Conservation (phyloP, 2,888 invertebrate genomes). For the Nymphalis polychloros region DNA sequence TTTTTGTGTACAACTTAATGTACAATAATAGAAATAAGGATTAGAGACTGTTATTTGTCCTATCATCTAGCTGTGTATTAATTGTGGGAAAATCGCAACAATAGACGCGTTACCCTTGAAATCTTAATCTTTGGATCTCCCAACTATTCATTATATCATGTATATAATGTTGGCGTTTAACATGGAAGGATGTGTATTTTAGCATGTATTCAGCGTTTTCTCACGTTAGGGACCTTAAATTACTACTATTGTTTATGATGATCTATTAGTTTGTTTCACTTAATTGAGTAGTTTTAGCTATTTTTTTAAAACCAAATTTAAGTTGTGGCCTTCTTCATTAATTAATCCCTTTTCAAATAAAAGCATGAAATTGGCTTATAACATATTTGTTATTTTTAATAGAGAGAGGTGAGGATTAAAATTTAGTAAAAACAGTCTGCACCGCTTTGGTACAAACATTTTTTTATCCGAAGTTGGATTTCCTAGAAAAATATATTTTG, state of each 20-base stretch:
- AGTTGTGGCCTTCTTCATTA: no score
- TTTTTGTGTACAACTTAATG: slow-evolving; percentile 5
- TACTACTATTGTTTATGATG: neutral
- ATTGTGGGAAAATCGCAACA: slow-evolving; percentile 49
- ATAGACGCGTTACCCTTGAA: slow-evolving; percentile 47
- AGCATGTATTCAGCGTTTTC: neutral
- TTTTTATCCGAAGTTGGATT: no score
- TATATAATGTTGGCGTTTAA: slow-evolving; percentile 15
- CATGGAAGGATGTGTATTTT: neutral
- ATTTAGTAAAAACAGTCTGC: no score
- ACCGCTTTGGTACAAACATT: no score
- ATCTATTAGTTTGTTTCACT: neutral
- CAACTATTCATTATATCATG: slow-evolving; percentile 20
- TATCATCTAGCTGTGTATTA: slow-evolving; percentile 37
- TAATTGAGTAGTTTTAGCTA: neutral
- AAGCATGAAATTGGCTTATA: no score
- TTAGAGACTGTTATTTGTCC: slow-evolving; percentile 36
- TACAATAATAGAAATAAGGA: slow-evolving; percentile 48
- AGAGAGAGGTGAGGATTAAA: no score
- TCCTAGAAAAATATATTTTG: no score
- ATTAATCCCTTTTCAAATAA: no score
- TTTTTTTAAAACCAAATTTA: neutral
- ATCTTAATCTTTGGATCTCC: slow-evolving; percentile 35
- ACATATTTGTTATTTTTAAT: no score
- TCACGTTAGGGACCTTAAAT: slow-evolving; percentile 5